A percentile compares a stretch with the other conserved stretches of the same genome.
These are phyloP conservation scores for Meriones psammophilus DNA, from an alignment of 2,797 vertebrate species.

Conservation along the genomic window DNA sequence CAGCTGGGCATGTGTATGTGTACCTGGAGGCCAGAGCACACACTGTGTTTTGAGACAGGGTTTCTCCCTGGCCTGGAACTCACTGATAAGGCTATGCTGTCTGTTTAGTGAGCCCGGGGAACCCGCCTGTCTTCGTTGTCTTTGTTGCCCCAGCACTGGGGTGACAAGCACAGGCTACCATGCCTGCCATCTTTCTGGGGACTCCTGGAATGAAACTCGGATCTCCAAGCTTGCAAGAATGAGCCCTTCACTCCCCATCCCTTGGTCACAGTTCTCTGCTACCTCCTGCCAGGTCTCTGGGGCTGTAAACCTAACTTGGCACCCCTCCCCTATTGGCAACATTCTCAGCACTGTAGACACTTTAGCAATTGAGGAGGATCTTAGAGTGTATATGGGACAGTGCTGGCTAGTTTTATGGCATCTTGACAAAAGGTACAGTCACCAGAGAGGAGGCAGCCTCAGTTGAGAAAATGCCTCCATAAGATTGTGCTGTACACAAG, in stretches of 20 bases:
- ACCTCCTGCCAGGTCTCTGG: background rate
- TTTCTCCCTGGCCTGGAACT: background rate
- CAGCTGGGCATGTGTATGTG: background rate
- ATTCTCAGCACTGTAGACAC: background rate
- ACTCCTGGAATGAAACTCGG: background rate
- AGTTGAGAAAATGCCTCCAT: background rate
- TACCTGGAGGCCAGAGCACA: background rate
- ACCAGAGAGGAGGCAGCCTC: background rate
- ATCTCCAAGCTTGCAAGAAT: background rate
- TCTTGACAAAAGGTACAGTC: background rate
- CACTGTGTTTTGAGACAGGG: background rate
- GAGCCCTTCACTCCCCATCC: background rate
- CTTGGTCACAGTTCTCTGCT: background rate
- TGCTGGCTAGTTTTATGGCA: background rate
- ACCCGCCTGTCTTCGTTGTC: background rate
- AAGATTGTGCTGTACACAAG: background rate
- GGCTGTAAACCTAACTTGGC: background rate
- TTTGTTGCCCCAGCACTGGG: background rate
- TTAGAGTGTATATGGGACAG: background rate
- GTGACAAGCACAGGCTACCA: background rate
- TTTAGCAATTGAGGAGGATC: background rate
- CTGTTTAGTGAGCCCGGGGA: background rate
- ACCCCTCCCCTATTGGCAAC: background rate
- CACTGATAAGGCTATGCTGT: background rate
- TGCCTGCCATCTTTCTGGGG: background rate